A percentile compares a stretch with the other conserved stretches of the same genome.
These are phyloP conservation scores for Typhlichthys eigenmanni DNA, from an alignment of 2,797 vertebrate genomes.

Conservation along the genomic window DNA sequence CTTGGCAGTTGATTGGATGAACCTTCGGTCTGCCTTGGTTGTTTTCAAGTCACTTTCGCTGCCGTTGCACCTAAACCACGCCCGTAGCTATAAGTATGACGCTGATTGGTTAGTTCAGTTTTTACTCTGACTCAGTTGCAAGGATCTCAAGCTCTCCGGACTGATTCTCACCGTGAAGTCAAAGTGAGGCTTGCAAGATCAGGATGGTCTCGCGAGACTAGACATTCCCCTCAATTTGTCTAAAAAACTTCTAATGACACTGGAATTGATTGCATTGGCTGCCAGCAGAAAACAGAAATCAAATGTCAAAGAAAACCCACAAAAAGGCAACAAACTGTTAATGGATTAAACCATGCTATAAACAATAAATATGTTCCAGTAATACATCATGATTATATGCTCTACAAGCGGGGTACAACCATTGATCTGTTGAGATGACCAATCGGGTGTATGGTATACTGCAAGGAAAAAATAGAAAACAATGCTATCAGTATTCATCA, in stretches of 20 bases:
- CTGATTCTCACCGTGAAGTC: too few relatives aligned
- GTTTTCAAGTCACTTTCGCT: too few relatives aligned
- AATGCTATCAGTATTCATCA: slow-evolving; percentile 16
- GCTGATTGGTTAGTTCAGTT: too few relatives aligned
- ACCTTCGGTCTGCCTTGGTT: not conserved
- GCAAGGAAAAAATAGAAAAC: slow-evolving; percentile 22
- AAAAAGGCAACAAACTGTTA: slow-evolving; percentile 32
- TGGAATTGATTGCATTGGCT: slow-evolving; percentile 48
- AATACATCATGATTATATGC: slow-evolving; percentile 38
- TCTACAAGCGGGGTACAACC: slow-evolving; percentile 19
- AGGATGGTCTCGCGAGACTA: too few relatives aligned
- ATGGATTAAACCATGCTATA: slow-evolving; percentile 29
- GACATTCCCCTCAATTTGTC: slow-evolving; percentile 6
- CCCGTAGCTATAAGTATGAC: too few relatives aligned
- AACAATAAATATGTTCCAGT: slow-evolving; percentile 19
- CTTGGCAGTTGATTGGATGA: too few relatives aligned
- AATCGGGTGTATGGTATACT: slow-evolving; percentile 5
- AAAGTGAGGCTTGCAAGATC: too few relatives aligned
- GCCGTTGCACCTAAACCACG: too few relatives aligned
- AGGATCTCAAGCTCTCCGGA: too few relatives aligned
- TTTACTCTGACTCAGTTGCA: too few relatives aligned
- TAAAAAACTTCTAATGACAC: slow-evolving; percentile 25
- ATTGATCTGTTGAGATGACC: slow-evolving; percentile 29
- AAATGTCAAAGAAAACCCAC: slow-evolving; percentile 37
- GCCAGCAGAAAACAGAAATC: slow-evolving; percentile 18